Evolutionary conservation across 2,113 vertebrate genomes (phyloP).

Genomic region (Callionymus lyra): DNA sequence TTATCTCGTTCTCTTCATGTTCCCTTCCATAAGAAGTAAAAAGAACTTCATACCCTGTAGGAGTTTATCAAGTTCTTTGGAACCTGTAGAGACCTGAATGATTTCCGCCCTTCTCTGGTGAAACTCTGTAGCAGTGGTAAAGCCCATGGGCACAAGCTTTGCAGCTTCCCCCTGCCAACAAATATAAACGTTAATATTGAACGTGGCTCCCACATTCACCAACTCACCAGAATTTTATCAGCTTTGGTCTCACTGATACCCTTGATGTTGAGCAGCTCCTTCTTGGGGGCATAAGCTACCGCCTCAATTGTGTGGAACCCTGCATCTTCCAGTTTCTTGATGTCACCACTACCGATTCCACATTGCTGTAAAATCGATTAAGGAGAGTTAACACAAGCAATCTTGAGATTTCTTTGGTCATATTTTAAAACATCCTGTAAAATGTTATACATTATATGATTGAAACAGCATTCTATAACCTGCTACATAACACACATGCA

Average conservation of each 20-base stretch:
- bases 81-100: slow-evolving; percentile 96
- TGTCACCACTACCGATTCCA: slow-evolving; percentile 85
- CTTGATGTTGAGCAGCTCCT: slow-evolving; percentile 92
- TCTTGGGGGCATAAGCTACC: slow-evolving; percentile 93
- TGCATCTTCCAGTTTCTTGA: slow-evolving; percentile 93
- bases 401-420: neutral
- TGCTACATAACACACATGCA: neutral
- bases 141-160: slow-evolving; percentile 94
- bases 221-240: slow-evolving; percentile 87
- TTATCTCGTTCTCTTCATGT: neutral
- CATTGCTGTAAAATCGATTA: slow-evolving; percentile 71
- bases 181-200: neutral
- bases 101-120: slow-evolving; percentile 93
- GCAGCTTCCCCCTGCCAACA: slow-evolving; percentile 79
- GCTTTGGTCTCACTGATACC: slow-evolving; percentile 97
- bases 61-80: slow-evolving; percentile 93
- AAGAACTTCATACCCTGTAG: slow-evolving; percentile 73
- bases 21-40: neutral
- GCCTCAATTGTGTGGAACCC: slow-evolving; percentile 96
- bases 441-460: neutral
- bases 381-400: neutral
- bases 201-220: no score
- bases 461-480: neutral
- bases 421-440: neutral
- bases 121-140: slow-evolving; percentile 95